A percentile compares a stretch with the other conserved stretches of the same genome.
phyloP scores from a whole-genome alignment of 2,113 vertebrate genomes.

The Girardinichthys multiradiatus region DNA sequence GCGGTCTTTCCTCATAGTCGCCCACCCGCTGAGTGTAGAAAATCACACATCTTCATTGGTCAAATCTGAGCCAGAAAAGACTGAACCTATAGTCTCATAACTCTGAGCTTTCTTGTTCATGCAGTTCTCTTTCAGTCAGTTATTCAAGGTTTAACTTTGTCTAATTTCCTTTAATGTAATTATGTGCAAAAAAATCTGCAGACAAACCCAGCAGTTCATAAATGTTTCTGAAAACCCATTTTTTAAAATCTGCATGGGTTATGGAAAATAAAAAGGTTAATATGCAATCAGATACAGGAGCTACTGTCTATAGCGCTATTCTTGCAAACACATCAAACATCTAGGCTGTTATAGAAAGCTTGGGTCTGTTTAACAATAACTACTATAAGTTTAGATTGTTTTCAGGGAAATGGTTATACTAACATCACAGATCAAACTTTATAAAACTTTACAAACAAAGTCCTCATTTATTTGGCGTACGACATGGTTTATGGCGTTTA shows the following conservation, averaged over 20 bases:
- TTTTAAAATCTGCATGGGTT: background rate
- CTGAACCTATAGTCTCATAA: too few species aligned
- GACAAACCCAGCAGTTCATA: too few species aligned
- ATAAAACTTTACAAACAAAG: background rate
- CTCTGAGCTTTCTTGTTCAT: background rate
- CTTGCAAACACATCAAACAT: background rate
- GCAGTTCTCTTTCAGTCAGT: background rate
- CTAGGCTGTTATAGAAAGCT: too few species aligned
- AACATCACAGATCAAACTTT: background rate
- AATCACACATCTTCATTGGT: slow-evolving; percentile 23
- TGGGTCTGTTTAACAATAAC: background rate
- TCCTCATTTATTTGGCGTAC: background rate
- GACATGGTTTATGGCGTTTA: too few species aligned
- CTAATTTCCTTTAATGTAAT: too few species aligned
- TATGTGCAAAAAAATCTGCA: too few species aligned
- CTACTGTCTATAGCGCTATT: background rate
- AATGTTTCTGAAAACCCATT: slow-evolving; percentile 6
- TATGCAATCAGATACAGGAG: too few species aligned
- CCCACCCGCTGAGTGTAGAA: slow-evolving; percentile 21
- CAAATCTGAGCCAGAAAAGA: background rate
- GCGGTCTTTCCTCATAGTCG: too few species aligned
- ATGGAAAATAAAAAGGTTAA: too few species aligned
- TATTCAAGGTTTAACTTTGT: too few species aligned
- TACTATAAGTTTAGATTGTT: background rate
- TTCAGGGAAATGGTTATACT: slow-evolving; percentile 5